Evolutionary conservation across 2,888 invertebrate species (phyloP).

Genomic region (Anticlea derivata): DNA sequence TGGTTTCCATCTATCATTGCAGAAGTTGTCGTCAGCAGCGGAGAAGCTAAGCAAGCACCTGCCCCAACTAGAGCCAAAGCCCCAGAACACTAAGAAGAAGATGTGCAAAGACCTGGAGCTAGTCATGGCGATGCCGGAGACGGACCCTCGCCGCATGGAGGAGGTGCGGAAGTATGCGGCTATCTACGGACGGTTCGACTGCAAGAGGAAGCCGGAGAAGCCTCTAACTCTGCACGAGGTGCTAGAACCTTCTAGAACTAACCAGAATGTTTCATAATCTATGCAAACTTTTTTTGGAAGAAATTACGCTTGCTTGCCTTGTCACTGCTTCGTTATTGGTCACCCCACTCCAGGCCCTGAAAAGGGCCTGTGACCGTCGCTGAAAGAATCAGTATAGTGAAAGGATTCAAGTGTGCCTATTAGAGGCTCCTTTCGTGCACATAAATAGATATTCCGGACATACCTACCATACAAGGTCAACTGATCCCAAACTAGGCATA

Average conservation of each 20-base stretch:
- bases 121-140: constrained; percentile 95
- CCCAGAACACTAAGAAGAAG: constrained; percentile 95
- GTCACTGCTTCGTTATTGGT: too few relatives aligned
- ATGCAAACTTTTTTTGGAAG: too few relatives aligned
- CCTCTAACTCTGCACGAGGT: constrained; percentile 98
- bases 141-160: constrained; percentile 94
- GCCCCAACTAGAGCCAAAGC: constrained; percentile 94
- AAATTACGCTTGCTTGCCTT: too few relatives aligned
- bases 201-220: constrained; percentile 97
- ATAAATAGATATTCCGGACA: too few relatives aligned
- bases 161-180: constrained; percentile 98
- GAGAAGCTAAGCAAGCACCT: constrained; percentile 91
- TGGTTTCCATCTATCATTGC: background rate
- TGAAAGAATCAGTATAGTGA: too few relatives aligned
- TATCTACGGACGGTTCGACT: constrained; percentile 98
- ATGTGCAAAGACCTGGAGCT: constrained; percentile 96
- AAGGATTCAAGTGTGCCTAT: too few relatives aligned
- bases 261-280: background rate
- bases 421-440: too few relatives aligned
- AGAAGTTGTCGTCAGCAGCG: constrained; percentile 92
- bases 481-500: too few relatives aligned
- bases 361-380: too few relatives aligned
- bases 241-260: constrained; percentile 10
- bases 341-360: too few relatives aligned
- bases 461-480: too few relatives aligned